These are phyloP conservation scores for Epicauta chinensis DNA, from an alignment of 1,140 invertebrate species.

Conservation along the genomic window DNA sequence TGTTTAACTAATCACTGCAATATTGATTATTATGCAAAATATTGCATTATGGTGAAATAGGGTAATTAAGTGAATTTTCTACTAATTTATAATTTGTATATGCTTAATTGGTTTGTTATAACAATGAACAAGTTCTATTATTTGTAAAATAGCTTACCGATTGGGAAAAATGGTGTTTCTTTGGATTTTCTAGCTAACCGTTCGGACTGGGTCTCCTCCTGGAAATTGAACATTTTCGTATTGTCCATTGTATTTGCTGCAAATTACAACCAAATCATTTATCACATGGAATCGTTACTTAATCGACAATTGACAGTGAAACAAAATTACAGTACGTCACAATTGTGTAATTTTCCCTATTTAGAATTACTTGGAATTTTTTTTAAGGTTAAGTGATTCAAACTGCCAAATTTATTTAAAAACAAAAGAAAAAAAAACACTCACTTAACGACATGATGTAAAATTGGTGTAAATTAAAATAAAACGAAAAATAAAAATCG, in stretches of 20 bases:
- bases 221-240: constrained; percentile 17
- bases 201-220: constrained; percentile 48
- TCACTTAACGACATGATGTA: constrained; percentile 10
- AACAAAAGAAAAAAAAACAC: neutral
- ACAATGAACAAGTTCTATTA: no score
- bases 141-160: constrained; percentile 49
- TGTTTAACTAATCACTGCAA: no score
- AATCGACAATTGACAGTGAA: no score
- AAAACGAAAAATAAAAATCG: no score
- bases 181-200: constrained; percentile 56
- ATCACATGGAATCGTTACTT: no score
- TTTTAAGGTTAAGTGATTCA: neutral
- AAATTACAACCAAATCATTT: no score
- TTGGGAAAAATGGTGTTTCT: constrained; percentile 59
- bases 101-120: no score
- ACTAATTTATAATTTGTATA: no score
- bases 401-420: neutral
- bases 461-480: no score
- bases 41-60: no score
- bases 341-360: neutral
- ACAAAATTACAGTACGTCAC: neutral
- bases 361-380: neutral
- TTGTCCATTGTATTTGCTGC: constrained; percentile 13
- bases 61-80: no score
- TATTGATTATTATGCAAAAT: no score